Conservation (phyloP, 2,113 vertebrate species). For the Atractosteus spatula region DNA sequence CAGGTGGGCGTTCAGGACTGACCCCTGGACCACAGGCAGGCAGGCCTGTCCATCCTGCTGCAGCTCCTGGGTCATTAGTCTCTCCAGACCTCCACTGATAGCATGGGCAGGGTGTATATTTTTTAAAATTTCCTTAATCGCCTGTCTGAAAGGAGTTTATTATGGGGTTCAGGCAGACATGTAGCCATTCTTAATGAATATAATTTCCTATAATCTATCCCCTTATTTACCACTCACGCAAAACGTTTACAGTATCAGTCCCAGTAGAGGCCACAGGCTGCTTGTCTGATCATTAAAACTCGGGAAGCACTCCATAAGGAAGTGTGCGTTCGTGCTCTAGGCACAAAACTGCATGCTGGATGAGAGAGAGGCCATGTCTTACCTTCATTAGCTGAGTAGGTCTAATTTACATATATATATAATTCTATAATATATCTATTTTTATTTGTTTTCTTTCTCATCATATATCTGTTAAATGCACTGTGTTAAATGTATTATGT, state of each 20-base stretch:
- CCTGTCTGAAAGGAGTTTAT: slow-evolving; percentile 1
- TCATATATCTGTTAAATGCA: too few species aligned
- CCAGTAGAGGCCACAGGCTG: background rate
- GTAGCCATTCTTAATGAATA: slow-evolving; percentile 21
- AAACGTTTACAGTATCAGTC: slow-evolving; percentile 7
- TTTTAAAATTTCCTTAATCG: slow-evolving; percentile 8
- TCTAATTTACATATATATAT: too few species aligned
- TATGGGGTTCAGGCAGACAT: slow-evolving; percentile 5
- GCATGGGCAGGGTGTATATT: background rate
- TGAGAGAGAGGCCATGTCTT: too few species aligned
- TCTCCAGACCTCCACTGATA: background rate
- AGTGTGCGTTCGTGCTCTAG: background rate
- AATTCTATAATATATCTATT: too few species aligned
- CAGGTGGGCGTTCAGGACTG: too few species aligned
- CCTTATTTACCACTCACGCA: slow-evolving; percentile 14
- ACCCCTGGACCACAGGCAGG: too few species aligned
- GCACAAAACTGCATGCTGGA: too few species aligned
- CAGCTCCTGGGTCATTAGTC: too few species aligned
- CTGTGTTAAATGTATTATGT: too few species aligned
- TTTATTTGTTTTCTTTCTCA: too few species aligned
- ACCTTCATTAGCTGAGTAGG: too few species aligned
- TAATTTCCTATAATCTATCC: slow-evolving; percentile 11
- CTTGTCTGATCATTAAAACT: background rate
- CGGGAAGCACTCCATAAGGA: background rate
- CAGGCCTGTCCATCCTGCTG: too few species aligned